These are phyloP conservation scores for Enteromius unitaeniatus DNA, from an alignment of 2,797 vertebrate genomes.

Conservation along the genomic window DNA sequence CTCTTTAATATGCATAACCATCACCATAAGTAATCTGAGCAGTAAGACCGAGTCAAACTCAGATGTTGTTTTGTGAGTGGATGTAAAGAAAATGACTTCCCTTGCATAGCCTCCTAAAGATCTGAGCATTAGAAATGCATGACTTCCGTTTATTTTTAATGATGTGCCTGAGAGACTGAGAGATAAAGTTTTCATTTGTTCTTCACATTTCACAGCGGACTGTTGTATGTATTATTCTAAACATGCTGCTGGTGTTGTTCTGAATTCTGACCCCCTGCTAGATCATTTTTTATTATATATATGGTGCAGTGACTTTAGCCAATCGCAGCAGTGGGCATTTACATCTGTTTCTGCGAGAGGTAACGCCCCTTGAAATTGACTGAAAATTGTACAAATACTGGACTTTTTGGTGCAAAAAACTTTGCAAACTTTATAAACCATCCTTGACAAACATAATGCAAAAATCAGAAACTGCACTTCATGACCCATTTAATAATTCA, in stretches of 20 bases:
- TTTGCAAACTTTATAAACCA: not conserved
- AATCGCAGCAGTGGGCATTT: not conserved
- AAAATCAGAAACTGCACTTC: not conserved
- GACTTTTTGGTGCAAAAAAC: not conserved
- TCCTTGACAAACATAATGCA: not conserved
- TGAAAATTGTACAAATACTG: not conserved
- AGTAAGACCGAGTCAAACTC: not conserved
- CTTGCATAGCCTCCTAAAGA: not conserved
- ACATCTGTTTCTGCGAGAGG: not conserved
- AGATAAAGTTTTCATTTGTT: not conserved
- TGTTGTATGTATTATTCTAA: not conserved
- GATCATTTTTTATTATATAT: not conserved
- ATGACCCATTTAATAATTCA: not conserved
- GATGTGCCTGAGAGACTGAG: not conserved
- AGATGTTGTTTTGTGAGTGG: not conserved
- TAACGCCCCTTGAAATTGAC: slow-evolving; percentile 7
- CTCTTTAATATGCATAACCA: not conserved
- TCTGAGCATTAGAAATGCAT: not conserved
- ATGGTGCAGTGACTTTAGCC: not conserved
- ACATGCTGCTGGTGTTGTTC: not conserved
- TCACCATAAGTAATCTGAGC: not conserved
- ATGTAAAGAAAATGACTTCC: not conserved
- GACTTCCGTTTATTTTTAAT: not conserved
- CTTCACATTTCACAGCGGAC: not conserved
- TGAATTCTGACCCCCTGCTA: not conserved